phyloP scores from a whole-genome alignment of 2,113 vertebrate species.

The Cygnus atratus region DNA sequence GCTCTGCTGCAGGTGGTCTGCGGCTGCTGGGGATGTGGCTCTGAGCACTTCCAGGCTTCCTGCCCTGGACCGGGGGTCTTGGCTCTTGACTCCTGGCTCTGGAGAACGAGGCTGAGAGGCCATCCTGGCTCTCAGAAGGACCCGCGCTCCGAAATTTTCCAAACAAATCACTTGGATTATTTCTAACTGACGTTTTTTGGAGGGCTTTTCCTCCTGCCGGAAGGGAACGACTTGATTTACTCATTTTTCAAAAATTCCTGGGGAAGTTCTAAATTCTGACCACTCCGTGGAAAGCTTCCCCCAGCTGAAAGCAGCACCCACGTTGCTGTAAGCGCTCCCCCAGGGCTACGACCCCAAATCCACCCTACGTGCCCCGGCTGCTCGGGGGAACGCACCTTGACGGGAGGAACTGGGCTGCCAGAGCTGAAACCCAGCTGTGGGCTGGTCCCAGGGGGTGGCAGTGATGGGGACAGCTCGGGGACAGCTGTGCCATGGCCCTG shows the following conservation, averaged over 20 bases:
- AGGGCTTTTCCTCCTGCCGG: neutral
- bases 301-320: neutral
- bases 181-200: constrained; percentile 48
- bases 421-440: neutral
- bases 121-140: neutral
- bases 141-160: constrained; percentile 26
- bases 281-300: neutral
- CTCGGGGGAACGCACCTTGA: neutral
- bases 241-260: neutral
- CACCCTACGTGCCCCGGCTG: neutral
- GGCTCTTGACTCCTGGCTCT: constrained; percentile 4
- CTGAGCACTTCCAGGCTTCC: constrained; percentile 5
- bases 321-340: too few relatives aligned
- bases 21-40: neutral
- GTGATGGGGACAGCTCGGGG: neutral
- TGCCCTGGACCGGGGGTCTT: neutral
- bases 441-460: rapidly evolving
- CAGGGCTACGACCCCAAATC: too few relatives aligned
- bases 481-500: too few relatives aligned
- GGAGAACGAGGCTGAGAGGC: neutral
- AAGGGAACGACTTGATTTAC: constrained; percentile 11
- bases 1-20: neutral
- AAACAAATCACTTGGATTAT: constrained; percentile 50
- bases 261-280: neutral
- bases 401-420: neutral